These are phyloP conservation scores for Hippocampus abdominalis DNA, from an alignment of 2,113 vertebrate species.

Conservation along the genomic window DNA sequence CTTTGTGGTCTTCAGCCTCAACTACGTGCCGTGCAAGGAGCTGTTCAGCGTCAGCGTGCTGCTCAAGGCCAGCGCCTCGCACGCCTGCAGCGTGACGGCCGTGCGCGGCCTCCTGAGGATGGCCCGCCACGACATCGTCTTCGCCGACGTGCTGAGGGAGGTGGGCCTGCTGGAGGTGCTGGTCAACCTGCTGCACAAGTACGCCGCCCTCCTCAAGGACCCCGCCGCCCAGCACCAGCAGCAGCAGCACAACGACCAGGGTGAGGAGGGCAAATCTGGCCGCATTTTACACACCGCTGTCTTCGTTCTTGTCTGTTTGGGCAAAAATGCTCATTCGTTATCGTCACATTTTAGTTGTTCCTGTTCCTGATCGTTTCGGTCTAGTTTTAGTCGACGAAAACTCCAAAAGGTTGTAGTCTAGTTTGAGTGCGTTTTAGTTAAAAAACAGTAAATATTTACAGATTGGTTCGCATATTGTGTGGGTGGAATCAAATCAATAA, in stretches of 20 bases:
- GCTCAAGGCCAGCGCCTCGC: constrained; percentile 89
- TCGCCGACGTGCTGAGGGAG: constrained; percentile 96
- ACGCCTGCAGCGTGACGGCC: constrained; percentile 88
- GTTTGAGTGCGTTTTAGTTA: too few relatives aligned
- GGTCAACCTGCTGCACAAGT: constrained; percentile 97
- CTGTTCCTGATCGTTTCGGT: too few relatives aligned
- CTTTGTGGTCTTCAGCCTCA: constrained; percentile 93
- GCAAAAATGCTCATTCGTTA: too few relatives aligned
- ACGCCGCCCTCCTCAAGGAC: constrained; percentile 95
- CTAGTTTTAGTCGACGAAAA: too few relatives aligned
- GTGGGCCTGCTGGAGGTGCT: constrained; percentile 96
- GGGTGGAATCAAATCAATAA: too few relatives aligned
- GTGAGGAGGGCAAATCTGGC: constrained; percentile 53
- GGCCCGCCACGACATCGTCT: constrained; percentile 87
- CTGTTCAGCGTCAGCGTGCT: constrained; percentile 96
- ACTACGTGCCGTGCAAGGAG: constrained; percentile 98
- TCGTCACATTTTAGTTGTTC: too few relatives aligned
- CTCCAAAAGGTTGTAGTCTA: too few relatives aligned
- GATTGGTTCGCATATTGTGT: too few relatives aligned
- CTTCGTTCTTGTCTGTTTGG: too few relatives aligned
- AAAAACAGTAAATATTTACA: too few relatives aligned
- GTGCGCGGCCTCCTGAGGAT: constrained; percentile 88
- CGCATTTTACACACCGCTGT: too few relatives aligned
- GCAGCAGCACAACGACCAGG: constrained; percentile 77
- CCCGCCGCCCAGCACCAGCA: constrained; percentile 69